Evolutionary conservation across 2,888 invertebrate species (phyloP).

Genomic region (Anthophora plumipes): DNA sequence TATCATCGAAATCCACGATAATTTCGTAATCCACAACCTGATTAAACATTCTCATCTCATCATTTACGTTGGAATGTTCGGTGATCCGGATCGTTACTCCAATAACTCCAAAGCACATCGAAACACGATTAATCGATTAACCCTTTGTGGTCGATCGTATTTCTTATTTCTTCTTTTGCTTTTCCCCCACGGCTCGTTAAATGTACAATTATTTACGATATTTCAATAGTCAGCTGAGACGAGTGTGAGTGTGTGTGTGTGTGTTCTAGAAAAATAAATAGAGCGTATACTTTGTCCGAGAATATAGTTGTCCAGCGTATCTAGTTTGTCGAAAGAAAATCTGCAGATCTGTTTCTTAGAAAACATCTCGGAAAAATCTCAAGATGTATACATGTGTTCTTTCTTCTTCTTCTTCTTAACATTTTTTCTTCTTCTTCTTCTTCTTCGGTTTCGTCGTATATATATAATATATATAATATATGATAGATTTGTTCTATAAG

Average conservation of each 20-base stretch:
- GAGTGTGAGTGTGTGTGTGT: too few species aligned
- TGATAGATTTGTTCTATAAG: background rate
- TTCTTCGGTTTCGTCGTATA: too few species aligned
- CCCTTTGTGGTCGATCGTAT: slow-evolving; percentile 12
- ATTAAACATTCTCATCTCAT: too few species aligned
- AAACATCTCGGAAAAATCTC: background rate
- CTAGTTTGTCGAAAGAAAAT: background rate
- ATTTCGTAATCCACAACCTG: too few species aligned
- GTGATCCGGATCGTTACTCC: slow-evolving; percentile 47
- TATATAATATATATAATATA: background rate
- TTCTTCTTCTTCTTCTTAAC: background rate
- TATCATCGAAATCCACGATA: background rate
- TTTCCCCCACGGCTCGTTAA: background rate
- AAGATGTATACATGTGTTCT: background rate
- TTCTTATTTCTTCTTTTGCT: background rate
- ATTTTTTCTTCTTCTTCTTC: background rate
- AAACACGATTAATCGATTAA: slow-evolving; percentile 18
- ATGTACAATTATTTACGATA: background rate
- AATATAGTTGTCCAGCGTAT: background rate
- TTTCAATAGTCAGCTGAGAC: background rate
- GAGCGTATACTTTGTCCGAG: slow-evolving; percentile 13
- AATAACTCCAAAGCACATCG: slow-evolving; percentile 2
- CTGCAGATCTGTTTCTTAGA: background rate
- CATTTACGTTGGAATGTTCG: too few species aligned
- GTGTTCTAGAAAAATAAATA: slow-evolving; percentile 28